Evolutionary conservation across 2,113 vertebrate species (phyloP), one percentile per base, ranked within the genome.

Genomic region (Catharus fuscescens): DNA sequence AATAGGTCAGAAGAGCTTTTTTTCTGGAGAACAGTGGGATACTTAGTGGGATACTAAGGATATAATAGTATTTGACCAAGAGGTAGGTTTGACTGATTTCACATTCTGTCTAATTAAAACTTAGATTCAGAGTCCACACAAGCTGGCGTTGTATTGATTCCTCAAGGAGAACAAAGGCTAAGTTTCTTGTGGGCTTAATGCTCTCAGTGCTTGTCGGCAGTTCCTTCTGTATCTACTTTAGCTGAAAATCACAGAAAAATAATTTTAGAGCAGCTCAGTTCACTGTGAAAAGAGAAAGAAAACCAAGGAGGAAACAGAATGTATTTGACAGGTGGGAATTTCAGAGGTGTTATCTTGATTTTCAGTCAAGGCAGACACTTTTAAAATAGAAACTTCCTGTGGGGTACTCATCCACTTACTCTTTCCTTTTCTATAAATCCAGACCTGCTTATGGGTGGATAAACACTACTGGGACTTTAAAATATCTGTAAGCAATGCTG

Each of bases 41-140:
- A 54, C 72, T 71, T 52, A 90, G 52, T 93, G 72, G 79, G 44
- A 71, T 62, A 54, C 72, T 71, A 64, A 97, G 45, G 80, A 72
- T 91, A 86, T 45, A 80, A 38, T 93, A 94, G 88, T 88, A 36
- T 92, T 90, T 95, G 73, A 88, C 82, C 76, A 79, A 92, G 88
- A 96, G 96, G 95, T 96, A 94, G 86, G 93, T 96, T 93, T 1
- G 0, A 48, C 83, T 79, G 76, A 79, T 94, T 95, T 94, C 86
- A 88, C 45, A 80, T 86, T 93, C 60, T 92, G 21, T 86, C 44
- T 90, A 59, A 67, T 74, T 86, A 74, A 86, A 96, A 77, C 34
- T n/a, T 73, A 53, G 21, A 91, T 89, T 89, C 65, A 53, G 76
- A 77, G 61, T 93, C 36, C 57, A 45, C 53, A 78, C 65, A 70